Percentiles rank a stretch among this genome's conserved stretches.
phyloP scores from a whole-genome alignment of 1,140 invertebrate genomes.

The Dendrolimus punctatus region DNA sequence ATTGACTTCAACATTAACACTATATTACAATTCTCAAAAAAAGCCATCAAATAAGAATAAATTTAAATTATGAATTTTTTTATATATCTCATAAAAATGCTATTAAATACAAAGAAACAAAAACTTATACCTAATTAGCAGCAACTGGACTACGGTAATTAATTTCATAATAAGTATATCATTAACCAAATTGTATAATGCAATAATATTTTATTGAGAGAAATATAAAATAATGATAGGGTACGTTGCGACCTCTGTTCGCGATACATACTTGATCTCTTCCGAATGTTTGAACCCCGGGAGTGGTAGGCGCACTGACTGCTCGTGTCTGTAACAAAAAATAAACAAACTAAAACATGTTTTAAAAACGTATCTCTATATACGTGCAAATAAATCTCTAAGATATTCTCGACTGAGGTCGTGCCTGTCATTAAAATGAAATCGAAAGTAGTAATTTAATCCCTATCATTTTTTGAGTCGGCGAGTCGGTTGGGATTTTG shows the following conservation, averaged over 20 bases:
- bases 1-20: no score
- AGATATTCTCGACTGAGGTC: constrained; percentile 18
- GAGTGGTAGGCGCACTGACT: constrained; percentile 66
- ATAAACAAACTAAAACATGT: constrained; percentile 5
- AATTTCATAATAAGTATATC: no score
- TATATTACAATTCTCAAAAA: no score
- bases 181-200: not conserved
- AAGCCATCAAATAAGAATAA: no score
- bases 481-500: no score
- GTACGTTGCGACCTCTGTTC: not conserved
- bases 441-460: constrained; percentile 42
- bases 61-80: no score
- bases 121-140: no score
- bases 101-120: not conserved
- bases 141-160: no score
- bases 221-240: not conserved
- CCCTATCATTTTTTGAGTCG: constrained; percentile 20
- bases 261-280: constrained; percentile 49
- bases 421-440: constrained; percentile 31
- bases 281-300: constrained; percentile 38
- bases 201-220: not conserved
- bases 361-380: not conserved
- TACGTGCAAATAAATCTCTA: constrained; percentile 15
- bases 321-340: constrained; percentile 60
- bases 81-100: not conserved